Evolutionary conservation across 2,888 invertebrate species (phyloP).

Genomic region (Brachyopa scutellaris): DNA sequence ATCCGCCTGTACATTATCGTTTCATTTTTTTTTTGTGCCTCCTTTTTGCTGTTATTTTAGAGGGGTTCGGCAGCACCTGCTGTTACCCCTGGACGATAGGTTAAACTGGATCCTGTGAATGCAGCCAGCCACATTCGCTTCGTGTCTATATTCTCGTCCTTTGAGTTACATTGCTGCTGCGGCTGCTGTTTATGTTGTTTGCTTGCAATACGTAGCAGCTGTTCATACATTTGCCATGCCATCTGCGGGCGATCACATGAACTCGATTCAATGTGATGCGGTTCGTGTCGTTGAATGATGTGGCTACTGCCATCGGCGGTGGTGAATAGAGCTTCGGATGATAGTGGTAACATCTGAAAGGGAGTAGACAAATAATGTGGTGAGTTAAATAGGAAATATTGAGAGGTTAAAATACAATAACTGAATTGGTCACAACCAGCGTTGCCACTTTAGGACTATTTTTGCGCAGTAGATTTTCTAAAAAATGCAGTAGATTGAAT

Average conservation of each 20-base stretch:
- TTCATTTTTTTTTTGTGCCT: neutral
- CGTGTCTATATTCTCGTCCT: slow-evolving; percentile 26
- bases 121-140: slow-evolving; percentile 64
- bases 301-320: neutral
- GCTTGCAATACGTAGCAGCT: slow-evolving; percentile 54
- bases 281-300: slow-evolving; percentile 28
- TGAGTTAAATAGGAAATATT: too few relatives aligned
- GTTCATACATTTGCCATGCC: slow-evolving; percentile 70
- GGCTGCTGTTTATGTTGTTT: slow-evolving; percentile 37
- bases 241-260: slow-evolving; percentile 58
- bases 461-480: too few relatives aligned
- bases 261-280: slow-evolving; percentile 48
- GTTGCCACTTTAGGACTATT: too few relatives aligned
- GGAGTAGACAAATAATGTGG: neutral
- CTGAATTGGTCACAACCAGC: too few relatives aligned
- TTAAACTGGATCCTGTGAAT: slow-evolving; percentile 62
- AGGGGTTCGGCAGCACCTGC: slow-evolving; percentile 66
- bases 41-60: slow-evolving; percentile 8
- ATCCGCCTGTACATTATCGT: slow-evolving; percentile 30
- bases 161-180: slow-evolving; percentile 27
- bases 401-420: too few relatives aligned
- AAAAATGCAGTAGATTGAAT: too few relatives aligned
- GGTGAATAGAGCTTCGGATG: slow-evolving; percentile 1
- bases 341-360: slow-evolving; percentile 52
- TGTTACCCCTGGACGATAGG: slow-evolving; percentile 49